Percentiles rank a stretch among this genome's conserved stretches.
Conservation (phyloP, 1,140 invertebrate species). For the Calycopis cecrops region DNA sequence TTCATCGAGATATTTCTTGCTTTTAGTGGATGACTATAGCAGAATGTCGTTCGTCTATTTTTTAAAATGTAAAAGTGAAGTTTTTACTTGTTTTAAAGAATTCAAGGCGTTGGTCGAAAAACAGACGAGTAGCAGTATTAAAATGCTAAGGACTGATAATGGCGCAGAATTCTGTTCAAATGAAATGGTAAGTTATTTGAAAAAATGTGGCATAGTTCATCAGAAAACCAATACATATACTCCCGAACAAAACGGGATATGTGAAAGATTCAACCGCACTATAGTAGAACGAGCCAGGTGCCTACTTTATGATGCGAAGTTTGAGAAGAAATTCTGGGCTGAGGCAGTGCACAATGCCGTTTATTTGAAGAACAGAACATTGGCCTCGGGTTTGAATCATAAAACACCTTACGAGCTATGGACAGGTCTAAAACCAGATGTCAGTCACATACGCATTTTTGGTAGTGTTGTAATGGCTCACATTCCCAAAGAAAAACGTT, state of each 20-base stretch:
- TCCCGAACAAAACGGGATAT: constrained; percentile 12
- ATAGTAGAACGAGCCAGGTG: constrained; percentile 18
- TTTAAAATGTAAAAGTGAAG: constrained; percentile 31
- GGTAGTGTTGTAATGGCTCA: constrained; percentile 12
- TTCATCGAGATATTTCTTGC: constrained; percentile 2
- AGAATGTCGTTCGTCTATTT: constrained; percentile 1
- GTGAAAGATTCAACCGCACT: constrained; percentile 15
- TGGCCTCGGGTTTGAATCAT: too few relatives aligned
- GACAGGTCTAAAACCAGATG: too few relatives aligned
- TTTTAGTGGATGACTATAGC: constrained; percentile 1
- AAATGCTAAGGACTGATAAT: background rate
- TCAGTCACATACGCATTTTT: background rate
- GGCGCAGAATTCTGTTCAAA: too few relatives aligned
- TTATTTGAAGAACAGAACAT: too few relatives aligned
- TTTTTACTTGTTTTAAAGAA: constrained; percentile 33
- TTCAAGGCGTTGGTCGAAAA: constrained; percentile 43
- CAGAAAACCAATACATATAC: constrained; percentile 27
- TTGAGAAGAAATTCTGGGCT: constrained; percentile 14
- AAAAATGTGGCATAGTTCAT: constrained; percentile 41
- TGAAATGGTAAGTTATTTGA: constrained; percentile 19
- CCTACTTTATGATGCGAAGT: constrained; percentile 4
- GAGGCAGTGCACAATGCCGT: background rate
- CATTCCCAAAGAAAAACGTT: constrained; percentile 1
- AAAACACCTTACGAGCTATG: too few relatives aligned
- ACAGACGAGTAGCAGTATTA: constrained; percentile 38